Conservation (phyloP, 2,113 vertebrate genomes). For the Ciconia maguari region DNA sequence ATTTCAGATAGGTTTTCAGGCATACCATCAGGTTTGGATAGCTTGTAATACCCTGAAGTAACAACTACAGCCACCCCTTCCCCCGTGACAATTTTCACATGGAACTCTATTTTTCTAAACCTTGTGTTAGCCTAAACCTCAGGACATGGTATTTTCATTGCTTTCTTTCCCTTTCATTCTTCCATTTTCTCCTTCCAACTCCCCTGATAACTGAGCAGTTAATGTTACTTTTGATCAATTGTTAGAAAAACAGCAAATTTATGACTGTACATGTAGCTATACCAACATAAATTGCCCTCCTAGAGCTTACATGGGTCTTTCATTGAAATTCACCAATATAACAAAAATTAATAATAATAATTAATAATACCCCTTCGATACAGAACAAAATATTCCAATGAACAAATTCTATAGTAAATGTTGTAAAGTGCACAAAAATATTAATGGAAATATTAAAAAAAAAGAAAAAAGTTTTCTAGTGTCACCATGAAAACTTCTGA, state of each 20-base stretch:
- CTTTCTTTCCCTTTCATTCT: neutral
- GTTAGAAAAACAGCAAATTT: neutral
- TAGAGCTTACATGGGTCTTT: constrained; percentile 21
- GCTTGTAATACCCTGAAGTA: neutral
- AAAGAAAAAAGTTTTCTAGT: constrained; percentile 31
- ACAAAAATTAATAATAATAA: neutral
- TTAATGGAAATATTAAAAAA: neutral
- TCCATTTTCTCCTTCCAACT: neutral
- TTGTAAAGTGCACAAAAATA: constrained; percentile 81
- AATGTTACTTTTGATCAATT: neutral
- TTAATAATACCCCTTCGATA: neutral
- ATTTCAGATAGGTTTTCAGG: neutral
- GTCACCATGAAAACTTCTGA: constrained; percentile 37
- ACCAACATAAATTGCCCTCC: neutral
- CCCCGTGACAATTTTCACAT: no score
- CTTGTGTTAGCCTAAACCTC: neutral
- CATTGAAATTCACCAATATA: constrained; percentile 20
- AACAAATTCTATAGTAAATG: constrained; percentile 7
- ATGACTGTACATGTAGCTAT: neutral
- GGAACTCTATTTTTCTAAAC: no score
- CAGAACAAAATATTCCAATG: constrained; percentile 16
- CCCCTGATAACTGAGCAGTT: neutral
- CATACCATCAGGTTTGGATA: neutral
- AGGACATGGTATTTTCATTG: neutral
- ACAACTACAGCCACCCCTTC: neutral